These are phyloP conservation scores for Belgica antarctica DNA, from an alignment of 2,888 invertebrate species.

Conservation along the genomic window DNA sequence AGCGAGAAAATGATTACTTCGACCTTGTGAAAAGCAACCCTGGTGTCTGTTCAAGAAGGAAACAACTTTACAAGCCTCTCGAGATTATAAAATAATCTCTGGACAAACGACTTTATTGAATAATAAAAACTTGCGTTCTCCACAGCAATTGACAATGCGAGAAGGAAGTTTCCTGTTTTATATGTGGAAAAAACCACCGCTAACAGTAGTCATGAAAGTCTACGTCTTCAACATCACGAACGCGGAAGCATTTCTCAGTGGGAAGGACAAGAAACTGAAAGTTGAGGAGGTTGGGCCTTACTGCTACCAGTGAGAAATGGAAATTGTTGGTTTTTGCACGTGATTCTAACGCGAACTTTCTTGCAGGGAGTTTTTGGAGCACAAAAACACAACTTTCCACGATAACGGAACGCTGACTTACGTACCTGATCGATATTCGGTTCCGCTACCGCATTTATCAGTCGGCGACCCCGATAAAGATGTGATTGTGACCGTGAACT, in stretches of 20 bases:
- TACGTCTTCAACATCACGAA: constrained; percentile 83
- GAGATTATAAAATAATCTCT: too few relatives aligned
- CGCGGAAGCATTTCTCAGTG: constrained; percentile 63
- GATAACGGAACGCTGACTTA: constrained; percentile 67
- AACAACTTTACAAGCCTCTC: not conserved
- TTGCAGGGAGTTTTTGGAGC: constrained; percentile 67
- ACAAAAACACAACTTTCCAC: constrained; percentile 64
- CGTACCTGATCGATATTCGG: constrained; percentile 60
- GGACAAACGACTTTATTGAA: too few relatives aligned
- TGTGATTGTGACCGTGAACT: constrained; percentile 65
- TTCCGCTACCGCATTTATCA: constrained; percentile 65
- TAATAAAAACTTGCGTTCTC: not conserved
- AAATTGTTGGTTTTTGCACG: not conserved
- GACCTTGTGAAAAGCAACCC: too few relatives aligned
- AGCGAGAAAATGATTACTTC: not conserved
- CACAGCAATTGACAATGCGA: constrained; percentile 50
- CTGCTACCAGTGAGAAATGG: constrained; percentile 68
- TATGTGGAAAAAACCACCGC: constrained; percentile 65
- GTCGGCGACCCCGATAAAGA: constrained; percentile 63
- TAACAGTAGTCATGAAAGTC: constrained; percentile 64
- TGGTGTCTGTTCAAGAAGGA: too few relatives aligned
- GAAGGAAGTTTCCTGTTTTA: constrained; percentile 61
- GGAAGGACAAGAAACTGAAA: constrained; percentile 64
- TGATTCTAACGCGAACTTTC: not conserved
- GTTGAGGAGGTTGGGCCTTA: constrained; percentile 76